Conservation (phyloP, 35 echinoderm and acorn worm species). For the Apostichopus parvimensis region DNA sequence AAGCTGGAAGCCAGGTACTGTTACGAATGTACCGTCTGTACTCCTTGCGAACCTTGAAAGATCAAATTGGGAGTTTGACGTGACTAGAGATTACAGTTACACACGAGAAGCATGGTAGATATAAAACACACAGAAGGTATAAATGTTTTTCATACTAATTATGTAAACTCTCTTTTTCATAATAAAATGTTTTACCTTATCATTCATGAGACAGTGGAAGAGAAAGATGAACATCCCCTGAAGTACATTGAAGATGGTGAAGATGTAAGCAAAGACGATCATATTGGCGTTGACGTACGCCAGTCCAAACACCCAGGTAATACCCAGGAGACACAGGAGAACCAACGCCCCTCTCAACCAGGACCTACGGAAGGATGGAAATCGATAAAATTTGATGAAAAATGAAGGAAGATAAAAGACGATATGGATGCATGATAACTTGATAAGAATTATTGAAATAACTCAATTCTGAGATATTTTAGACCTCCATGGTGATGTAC, state of each 20-base stretch:
- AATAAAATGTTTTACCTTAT: constrained; percentile 67
- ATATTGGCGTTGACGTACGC: constrained; percentile 75
- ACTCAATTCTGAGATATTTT: no score
- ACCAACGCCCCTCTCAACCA: constrained; percentile 80
- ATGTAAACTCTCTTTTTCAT: no score
- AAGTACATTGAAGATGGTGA: constrained; percentile 88
- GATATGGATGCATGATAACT: no score
- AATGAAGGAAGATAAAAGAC: no score
- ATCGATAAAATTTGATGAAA: no score
- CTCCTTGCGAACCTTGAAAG: constrained; percentile 81
- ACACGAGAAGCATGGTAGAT: no score
- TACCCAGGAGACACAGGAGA: constrained; percentile 85
- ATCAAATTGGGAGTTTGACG: no score
- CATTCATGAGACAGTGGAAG: constrained; percentile 97
- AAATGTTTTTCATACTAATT: no score
- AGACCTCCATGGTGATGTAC: no score
- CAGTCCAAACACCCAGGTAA: constrained; percentile 94
- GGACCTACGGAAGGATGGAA: constrained; percentile 34
- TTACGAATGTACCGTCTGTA: constrained; percentile 86
- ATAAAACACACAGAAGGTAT: no score
- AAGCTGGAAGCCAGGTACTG: constrained; percentile 77
- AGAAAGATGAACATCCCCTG: constrained; percentile 90
- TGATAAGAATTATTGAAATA: no score
- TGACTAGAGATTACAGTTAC: no score
- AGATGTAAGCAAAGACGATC: constrained; percentile 86